A percentile compares a stretch with the other conserved stretches of the same genome.
Evolutionary conservation across 2,113 vertebrate genomes (phyloP).

Genomic region (Solea senegalensis): DNA sequence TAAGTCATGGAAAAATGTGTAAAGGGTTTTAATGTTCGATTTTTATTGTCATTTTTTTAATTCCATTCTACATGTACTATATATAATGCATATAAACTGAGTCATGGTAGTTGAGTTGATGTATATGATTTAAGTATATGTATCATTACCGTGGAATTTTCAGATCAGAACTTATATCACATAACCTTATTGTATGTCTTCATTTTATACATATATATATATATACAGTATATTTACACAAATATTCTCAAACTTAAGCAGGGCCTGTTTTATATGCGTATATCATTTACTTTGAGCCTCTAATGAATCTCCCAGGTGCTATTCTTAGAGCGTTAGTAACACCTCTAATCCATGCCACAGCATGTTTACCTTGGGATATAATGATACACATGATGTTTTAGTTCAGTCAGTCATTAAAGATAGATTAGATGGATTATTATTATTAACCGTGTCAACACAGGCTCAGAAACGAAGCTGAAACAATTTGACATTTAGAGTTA

Average conservation of each 20-base stretch:
- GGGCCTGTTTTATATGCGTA: slow-evolving; percentile 24
- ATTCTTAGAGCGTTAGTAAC: neutral
- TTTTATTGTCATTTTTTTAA: slow-evolving; percentile 2
- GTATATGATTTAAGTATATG: slow-evolving; percentile 4
- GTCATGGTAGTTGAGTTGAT: slow-evolving; percentile 3
- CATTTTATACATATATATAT: slow-evolving; percentile 3
- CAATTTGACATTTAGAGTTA: neutral
- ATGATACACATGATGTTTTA: neutral
- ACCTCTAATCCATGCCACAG: slow-evolving; percentile 7
- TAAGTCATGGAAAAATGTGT: neutral
- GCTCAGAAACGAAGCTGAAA: slow-evolving; percentile 17
- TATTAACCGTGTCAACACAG: neutral
- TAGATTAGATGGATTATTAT: slow-evolving; percentile 6
- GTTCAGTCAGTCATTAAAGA: neutral
- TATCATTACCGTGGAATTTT: slow-evolving; percentile 33
- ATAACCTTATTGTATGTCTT: no score
- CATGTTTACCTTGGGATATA: neutral
- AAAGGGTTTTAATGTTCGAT: neutral
- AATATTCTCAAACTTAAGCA: slow-evolving; percentile 8
- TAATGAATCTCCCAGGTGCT: slow-evolving; percentile 48
- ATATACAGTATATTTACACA: no score
- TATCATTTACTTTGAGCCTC: slow-evolving; percentile 11
- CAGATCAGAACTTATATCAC: no score
- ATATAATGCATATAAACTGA: slow-evolving; percentile 4
- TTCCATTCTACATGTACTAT: neutral